These are phyloP conservation scores for Schlechtendalia chinensis DNA, from an alignment of 1,140 invertebrate species.

Conservation along the genomic window DNA sequence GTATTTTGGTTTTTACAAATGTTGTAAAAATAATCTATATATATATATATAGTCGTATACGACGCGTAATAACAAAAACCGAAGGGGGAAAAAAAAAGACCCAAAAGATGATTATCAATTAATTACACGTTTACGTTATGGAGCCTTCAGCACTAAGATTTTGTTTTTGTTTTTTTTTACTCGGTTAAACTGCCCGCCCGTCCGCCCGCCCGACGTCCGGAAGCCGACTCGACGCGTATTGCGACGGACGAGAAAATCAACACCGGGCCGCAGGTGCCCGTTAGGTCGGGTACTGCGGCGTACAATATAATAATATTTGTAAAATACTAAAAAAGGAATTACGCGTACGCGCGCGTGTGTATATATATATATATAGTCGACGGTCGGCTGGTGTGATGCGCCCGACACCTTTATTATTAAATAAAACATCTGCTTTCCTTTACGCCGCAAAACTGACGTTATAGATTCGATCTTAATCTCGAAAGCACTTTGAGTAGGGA, in stretches of 20 bases:
- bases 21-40: too few relatives aligned
- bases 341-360: too few relatives aligned
- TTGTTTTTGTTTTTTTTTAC: not conserved
- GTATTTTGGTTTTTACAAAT: too few relatives aligned
- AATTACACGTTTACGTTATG: constrained; percentile 47
- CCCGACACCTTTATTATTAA: constrained; percentile 47
- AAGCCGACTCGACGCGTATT: not conserved
- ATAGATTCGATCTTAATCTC: constrained; percentile 33
- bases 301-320: not conserved
- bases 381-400: constrained; percentile 6
- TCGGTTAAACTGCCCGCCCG: too few relatives aligned
- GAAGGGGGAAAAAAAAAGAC: constrained; percentile 16
- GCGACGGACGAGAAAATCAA: constrained; percentile 22
- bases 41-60: too few relatives aligned
- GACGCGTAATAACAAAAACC: too few relatives aligned
- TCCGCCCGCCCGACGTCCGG: too few relatives aligned
- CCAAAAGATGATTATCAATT: constrained; percentile 49
- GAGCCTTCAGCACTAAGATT: constrained; percentile 45
- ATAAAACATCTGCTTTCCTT: constrained; percentile 47
- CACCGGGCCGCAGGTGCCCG: constrained; percentile 30
- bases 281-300: not conserved
- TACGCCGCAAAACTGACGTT: constrained; percentile 38
- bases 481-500: constrained; percentile 22
- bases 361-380: not conserved
- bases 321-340: too few relatives aligned